These are phyloP conservation scores for Sebastes reedi DNA, from an alignment of 2,797 vertebrate species.

Conservation along the genomic window DNA sequence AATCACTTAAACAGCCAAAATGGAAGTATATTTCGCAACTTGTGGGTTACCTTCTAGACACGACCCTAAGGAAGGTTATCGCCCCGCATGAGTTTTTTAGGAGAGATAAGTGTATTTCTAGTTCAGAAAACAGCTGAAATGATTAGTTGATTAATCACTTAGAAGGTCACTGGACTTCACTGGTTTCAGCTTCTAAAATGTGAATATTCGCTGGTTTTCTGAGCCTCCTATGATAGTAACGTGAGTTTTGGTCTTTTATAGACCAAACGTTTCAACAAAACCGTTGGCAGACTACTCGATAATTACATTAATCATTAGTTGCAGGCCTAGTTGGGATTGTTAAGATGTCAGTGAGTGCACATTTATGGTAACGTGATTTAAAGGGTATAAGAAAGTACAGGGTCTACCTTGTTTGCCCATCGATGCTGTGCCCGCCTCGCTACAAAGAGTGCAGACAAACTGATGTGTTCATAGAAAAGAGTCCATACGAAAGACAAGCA, in stretches of 20 bases:
- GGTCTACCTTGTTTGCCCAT: not conserved
- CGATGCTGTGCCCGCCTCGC: not conserved
- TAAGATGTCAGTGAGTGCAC: not conserved
- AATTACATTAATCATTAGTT: not conserved
- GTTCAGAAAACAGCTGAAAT: not conserved
- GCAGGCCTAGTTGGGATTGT: not conserved
- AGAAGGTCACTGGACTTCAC: not conserved
- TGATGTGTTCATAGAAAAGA: conserved; percentile 8
- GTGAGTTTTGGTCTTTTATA: not conserved
- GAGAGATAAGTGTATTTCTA: not conserved
- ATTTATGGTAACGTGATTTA: not conserved
- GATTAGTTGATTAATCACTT: not conserved
- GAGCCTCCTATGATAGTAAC: not conserved
- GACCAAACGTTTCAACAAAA: not conserved
- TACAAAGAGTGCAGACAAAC: conserved; percentile 11
- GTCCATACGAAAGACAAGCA: not conserved
- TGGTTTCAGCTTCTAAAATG: not conserved
- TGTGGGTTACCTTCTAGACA: no score
- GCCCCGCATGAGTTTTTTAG: not conserved
- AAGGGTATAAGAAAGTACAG: not conserved
- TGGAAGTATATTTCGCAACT: no score
- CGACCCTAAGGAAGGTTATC: not conserved
- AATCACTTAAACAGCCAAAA: not conserved
- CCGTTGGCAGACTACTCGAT: not conserved
- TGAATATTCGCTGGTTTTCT: not conserved